Percentiles rank a stretch among this genome's conserved stretches.
Conservation (phyloP, 2,888 invertebrate species). For the Pantelozetes paolii region DNA sequence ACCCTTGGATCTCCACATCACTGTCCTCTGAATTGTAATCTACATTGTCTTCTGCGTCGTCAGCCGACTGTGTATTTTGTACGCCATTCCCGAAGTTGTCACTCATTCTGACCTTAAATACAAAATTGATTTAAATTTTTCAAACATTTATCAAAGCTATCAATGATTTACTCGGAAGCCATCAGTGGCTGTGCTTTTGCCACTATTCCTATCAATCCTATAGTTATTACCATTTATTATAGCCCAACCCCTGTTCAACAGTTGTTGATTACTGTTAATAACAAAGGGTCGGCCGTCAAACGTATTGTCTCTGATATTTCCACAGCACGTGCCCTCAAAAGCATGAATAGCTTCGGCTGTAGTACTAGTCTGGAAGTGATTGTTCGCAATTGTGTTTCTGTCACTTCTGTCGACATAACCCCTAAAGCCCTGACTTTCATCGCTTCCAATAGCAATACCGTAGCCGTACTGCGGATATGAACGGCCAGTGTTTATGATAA, state of each 20-base stretch:
- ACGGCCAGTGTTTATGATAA: not conserved
- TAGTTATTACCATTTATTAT: constrained; percentile 29
- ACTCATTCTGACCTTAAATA: not conserved
- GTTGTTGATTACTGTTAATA: constrained; percentile 36
- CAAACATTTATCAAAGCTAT: too few relatives aligned
- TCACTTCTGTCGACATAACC: constrained; percentile 22
- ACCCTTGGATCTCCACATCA: constrained; percentile 1
- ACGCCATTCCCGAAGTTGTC: not conserved
- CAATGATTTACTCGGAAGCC: constrained; percentile 6
- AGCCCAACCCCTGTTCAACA: constrained; percentile 43
- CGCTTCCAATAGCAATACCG: not conserved
- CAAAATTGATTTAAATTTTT: not conserved
- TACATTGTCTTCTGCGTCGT: not conserved
- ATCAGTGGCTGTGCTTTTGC: constrained; percentile 6
- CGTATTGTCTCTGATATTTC: not conserved
- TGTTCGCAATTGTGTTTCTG: not conserved
- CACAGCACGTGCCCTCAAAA: constrained; percentile 20
- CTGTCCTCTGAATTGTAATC: not conserved
- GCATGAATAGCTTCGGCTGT: not conserved
- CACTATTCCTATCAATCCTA: constrained; percentile 12
- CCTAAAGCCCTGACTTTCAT: not conserved
- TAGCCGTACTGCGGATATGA: not conserved
- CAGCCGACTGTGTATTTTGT: not conserved
- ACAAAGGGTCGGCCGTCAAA: not conserved
- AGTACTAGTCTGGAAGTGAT: constrained; percentile 15